These are phyloP conservation scores for Ectropis crepuscularia DNA, from an alignment of 2,888 invertebrate species.

Conservation along the genomic window DNA sequence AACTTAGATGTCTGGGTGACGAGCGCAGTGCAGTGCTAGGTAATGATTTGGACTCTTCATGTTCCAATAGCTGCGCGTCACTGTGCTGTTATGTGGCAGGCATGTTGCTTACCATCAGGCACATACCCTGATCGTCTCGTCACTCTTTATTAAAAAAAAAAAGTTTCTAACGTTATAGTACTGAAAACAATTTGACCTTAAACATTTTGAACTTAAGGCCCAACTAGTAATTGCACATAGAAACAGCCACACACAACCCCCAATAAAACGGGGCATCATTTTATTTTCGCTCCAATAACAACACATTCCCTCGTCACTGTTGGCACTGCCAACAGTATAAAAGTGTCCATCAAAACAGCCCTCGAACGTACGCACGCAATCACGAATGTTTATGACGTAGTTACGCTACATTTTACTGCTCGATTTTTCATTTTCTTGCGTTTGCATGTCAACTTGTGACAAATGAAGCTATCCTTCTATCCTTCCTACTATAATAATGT, in stretches of 20 bases:
- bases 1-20: too few relatives aligned
- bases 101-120: too few relatives aligned
- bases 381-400: slow-evolving; percentile 21
- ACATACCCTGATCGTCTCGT: too few relatives aligned
- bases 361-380: slow-evolving; percentile 26
- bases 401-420: slow-evolving; percentile 22
- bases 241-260: neutral
- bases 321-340: slow-evolving; percentile 20
- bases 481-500: too few relatives aligned
- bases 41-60: too few relatives aligned
- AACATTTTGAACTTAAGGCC: too few relatives aligned
- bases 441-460: neutral
- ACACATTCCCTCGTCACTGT: slow-evolving; percentile 6
- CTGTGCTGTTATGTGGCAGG: too few relatives aligned
- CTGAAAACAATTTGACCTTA: too few relatives aligned
- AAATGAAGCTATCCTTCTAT: neutral
- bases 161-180: too few relatives aligned
- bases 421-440: slow-evolving; percentile 20
- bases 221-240: slow-evolving; percentile 1
- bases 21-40: too few relatives aligned
- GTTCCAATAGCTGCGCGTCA: too few relatives aligned
- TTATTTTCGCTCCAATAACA: slow-evolving; percentile 9
- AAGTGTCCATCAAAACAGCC: slow-evolving; percentile 28
- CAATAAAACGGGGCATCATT: slow-evolving; percentile 3
- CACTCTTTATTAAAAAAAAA: too few relatives aligned